Base-by-base conservation (phyloP, 1,140 invertebrate genomes). In the Ips nitidus region DNA sequence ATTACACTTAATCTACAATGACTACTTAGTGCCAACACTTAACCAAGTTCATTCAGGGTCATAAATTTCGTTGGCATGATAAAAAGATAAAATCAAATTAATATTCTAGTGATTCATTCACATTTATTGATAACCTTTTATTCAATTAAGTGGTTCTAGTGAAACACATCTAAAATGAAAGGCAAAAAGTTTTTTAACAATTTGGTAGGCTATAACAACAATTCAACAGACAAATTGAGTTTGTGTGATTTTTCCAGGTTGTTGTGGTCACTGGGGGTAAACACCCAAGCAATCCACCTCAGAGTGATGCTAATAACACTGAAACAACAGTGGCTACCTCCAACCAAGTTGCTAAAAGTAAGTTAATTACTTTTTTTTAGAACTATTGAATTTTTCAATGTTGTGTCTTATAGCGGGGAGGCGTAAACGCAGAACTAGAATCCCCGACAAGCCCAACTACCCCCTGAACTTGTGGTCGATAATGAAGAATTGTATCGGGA, bases 401-500 rank as follows among this genome's bases (percentile, higher is more conserved):
- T 8, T 1, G 45, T 50, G 45, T 8, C 3, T 42, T 69, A 40
- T 47, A 69, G 67, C 63, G 38, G 69, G 60, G 37, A 75, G 72
- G 67, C 73, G 84, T 62, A 81, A 85, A 71, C 86, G 96, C 45
- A 86, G 97, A 64, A 89, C 84, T 52, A 83, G 87, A 56, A 92
- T 99, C 60, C 91, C 94, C n/a, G 93, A 95, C 53, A 96, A 95
- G 81, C 96, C 97, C 61, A 94, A 97, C 84, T 94, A 97, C 83
- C 95, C 95, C 58, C 85, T 99, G 3, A 98, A 95, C 81, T 82
- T 99, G 45, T 97, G 98, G 98, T 96, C 94, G 73, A 98, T 99
- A 61, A 98, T 99, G 95, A 99, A 98, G 81, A 99, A 99, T 81
- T 99, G 97, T 79, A 99, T 99, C 78, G 90, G 98, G 56, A 98